Evolutionary conservation across 2,113 vertebrate species (phyloP), one percentile per base, ranked within the genome.

Genomic region (Noctilio leporinus): DNA sequence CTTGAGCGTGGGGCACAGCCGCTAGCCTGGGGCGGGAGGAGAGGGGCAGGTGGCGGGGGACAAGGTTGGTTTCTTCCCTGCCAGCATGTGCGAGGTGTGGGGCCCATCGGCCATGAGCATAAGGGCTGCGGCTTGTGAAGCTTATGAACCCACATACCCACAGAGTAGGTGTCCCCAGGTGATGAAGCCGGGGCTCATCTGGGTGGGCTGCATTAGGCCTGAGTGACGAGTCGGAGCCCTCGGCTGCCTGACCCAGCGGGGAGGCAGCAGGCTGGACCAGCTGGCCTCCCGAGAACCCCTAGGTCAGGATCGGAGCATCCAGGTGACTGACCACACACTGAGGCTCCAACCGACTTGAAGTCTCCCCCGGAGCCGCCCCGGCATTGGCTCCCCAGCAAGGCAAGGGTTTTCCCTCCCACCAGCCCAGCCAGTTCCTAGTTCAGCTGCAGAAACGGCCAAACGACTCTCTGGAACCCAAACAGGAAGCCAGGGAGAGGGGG

Each of bases 361-460:
- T 45, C 16, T 17, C 43, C 38, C 22, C 16, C 40, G 30, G 49
- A 9, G 11, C 28, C 17, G 8, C 3, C 15, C 78, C 20, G 30
- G 4, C 20, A n/a, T 8, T 17, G 1, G 1, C 55, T 84, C 53
- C 75, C 43, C 19, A 0, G 35, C 38, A 15, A 81, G 53, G 51
- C 38, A 19, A 77, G 62, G 3, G 20, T 33, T n/a, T n/a, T 78
- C 72, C 77, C 85, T 88, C 69, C 88, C 49, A 90, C 26, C 80
- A 73, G 65, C 59, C 65, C 57, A 67, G 80, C 88, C 0, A 47
- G 86, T 82, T 93, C 73, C 65, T 92, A 77, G 53, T 84, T 97
- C 95, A 98, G 96, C 96, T 97, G 91, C 97, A 98, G 87, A 95
- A 98, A 97, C 86, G 67, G 87, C 65, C 94, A 96, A 95, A 97